Evolutionary conservation across 2,797 vertebrate species (phyloP).

Genomic region (Protosalanx chinensis): DNA sequence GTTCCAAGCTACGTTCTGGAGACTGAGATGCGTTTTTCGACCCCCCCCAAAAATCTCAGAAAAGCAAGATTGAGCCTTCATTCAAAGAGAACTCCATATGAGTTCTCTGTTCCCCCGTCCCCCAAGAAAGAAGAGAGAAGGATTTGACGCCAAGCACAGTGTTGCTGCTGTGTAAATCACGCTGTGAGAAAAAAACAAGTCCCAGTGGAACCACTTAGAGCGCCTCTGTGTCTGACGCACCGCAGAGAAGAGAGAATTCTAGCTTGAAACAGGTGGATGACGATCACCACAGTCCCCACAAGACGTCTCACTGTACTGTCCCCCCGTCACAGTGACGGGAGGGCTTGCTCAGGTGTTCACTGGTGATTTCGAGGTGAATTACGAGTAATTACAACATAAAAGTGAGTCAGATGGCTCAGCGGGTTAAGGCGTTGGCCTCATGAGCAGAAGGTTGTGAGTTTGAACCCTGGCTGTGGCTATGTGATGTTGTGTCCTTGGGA

Average conservation of each 20-base stretch:
- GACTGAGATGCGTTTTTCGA: no score
- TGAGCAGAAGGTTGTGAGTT: no score
- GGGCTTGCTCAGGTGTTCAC: no score
- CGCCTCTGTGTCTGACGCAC: not conserved
- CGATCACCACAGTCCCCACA: not conserved
- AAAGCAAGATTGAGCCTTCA: not conserved
- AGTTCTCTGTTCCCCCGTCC: slow-evolving; percentile 8
- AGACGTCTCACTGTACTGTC: not conserved
- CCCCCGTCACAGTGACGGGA: not conserved
- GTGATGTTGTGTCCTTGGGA: no score
- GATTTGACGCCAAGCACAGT: slow-evolving; percentile 12
- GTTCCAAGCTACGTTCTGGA: no score
- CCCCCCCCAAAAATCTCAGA: not conserved
- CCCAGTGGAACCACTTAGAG: slow-evolving; percentile 22
- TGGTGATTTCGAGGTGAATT: no score
- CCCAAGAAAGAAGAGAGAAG: slow-evolving; percentile 15
- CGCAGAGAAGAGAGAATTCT: not conserved
- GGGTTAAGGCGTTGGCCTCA: no score
- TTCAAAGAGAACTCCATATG: not conserved
- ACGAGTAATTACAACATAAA: no score
- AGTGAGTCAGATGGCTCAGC: no score
- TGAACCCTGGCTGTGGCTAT: no score
- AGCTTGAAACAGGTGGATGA: not conserved
- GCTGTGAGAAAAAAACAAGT: not conserved
- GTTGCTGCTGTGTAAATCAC: slow-evolving; percentile 1